phyloP scores from a whole-genome alignment of 2,888 invertebrate genomes.

The Athalia cordata region DNA sequence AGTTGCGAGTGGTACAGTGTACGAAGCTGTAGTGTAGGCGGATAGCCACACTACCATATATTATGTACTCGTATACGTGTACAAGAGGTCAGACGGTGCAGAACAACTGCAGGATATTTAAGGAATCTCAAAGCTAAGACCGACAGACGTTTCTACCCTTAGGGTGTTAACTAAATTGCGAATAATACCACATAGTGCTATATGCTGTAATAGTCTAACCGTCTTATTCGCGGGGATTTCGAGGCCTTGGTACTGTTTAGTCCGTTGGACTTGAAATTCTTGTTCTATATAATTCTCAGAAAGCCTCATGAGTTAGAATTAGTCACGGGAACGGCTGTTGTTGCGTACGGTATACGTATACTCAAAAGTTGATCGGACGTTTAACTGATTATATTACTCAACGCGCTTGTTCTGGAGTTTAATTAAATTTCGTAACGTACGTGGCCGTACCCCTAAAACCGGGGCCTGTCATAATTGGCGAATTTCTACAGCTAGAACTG shows the following conservation, averaged over 20 bases:
- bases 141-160: background rate
- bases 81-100: slow-evolving; percentile 15
- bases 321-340: too few relatives aligned
- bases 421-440: slow-evolving; percentile 1
- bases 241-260: too few relatives aligned
- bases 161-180: background rate
- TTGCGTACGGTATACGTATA: too few relatives aligned
- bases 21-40: too few relatives aligned
- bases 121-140: slow-evolving; percentile 1
- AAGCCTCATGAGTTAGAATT: too few relatives aligned
- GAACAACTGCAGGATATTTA: background rate
- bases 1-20: slow-evolving; percentile 1
- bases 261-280: background rate
- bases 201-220: slow-evolving; percentile 15
- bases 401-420: background rate
- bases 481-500: too few relatives aligned
- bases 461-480: too few relatives aligned
- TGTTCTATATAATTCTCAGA: background rate
- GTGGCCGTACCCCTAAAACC: background rate
- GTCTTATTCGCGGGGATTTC: background rate
- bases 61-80: too few relatives aligned
- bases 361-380: background rate
- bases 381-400: slow-evolving; percentile 5
- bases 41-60: background rate
- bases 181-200: background rate